Base-by-base conservation (phyloP, 2,888 invertebrate species). In the Drosophila flavopinicola region DNA sequence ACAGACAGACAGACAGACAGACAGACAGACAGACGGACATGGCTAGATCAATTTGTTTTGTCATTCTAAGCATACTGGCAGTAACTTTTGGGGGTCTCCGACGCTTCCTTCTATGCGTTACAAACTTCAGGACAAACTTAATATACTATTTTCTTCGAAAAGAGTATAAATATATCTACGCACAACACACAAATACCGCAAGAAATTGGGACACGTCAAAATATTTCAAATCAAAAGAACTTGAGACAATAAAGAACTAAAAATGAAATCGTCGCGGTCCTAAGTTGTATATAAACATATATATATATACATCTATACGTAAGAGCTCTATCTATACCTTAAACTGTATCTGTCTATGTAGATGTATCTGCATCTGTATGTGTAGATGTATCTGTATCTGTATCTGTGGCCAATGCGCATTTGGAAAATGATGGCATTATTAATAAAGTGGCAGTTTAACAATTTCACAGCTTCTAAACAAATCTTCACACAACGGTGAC, bases 401-500 rank as follows among this genome's bases (percentile, higher is more conserved):
- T 35, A 38, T 23, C 13, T 24, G 30, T 27, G 35, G 24, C 44
- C 39, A 48, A 49, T 68, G 69, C 58, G 58, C 44, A 53, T 67
- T 49, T 44, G 41, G 25, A 59, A 57, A 73, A 59, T 70, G 60
- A 78, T 76, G 74, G 66, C 75, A 80, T 80, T 88, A 88, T 88
- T 87, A 88, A 88, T 88, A 86, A 78, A 88, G 74, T 75, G 88
- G 75, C 78, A 85, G 88, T 79, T 87, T 77, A 87, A 88, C 88
- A 88, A 79, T 88, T 88, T 88, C 83, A 88, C 86, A 88, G 88
- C 61, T 82, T 87, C 64, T 78, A 75, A 82, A 78, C 77, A 88
- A 78, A 83, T 85, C 84, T 77, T 66, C 63, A 47, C 52, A 61
- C 67, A 73, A 59, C 47, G 51, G 6, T 49, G 53, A 54, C 65